Evolutionary conservation across 2,888 invertebrate genomes (phyloP).

Genomic region (Gonocerus acuteangulatus): DNA sequence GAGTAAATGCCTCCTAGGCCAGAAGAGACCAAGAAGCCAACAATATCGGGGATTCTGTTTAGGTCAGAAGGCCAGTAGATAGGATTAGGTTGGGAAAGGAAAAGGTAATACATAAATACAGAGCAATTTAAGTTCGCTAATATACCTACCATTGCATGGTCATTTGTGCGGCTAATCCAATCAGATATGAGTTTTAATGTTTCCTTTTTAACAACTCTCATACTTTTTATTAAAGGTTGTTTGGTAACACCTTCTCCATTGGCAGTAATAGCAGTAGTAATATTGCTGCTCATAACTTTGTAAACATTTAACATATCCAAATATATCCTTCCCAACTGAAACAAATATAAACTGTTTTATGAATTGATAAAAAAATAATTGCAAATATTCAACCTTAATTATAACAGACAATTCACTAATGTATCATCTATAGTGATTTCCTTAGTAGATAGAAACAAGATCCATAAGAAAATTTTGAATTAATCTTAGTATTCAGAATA

Average conservation of each 20-base stretch:
- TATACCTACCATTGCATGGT: constrained; percentile 66
- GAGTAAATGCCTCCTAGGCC: too few species aligned
- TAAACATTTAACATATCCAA: constrained; percentile 99
- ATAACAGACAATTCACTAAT: background rate
- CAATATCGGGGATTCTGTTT: too few species aligned
- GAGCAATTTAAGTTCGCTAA: too few species aligned
- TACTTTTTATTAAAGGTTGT: constrained; percentile 93
- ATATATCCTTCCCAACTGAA: constrained; percentile 89
- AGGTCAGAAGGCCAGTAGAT: too few species aligned
- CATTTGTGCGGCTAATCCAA: constrained; percentile 89
- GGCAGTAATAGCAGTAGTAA: constrained; percentile 83
- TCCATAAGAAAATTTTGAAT: too few species aligned
- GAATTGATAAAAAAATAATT: too few species aligned
- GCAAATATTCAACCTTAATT: background rate
- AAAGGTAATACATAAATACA: too few species aligned
- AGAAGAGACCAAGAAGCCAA: too few species aligned
- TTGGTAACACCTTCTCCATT: constrained; percentile 97
- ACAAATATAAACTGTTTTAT: constrained; percentile 13
- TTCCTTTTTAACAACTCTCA: constrained; percentile 98
- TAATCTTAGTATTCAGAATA: too few species aligned
- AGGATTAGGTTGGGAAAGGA: too few species aligned
- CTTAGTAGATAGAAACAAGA: background rate
- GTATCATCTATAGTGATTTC: background rate
- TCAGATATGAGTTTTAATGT: constrained; percentile 92
- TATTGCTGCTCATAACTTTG: constrained; percentile 89